Percentiles rank a stretch among this genome's conserved stretches.
phyloP scores from a whole-genome alignment of 2,888 invertebrate species.

The Deilephila porcellus region DNA sequence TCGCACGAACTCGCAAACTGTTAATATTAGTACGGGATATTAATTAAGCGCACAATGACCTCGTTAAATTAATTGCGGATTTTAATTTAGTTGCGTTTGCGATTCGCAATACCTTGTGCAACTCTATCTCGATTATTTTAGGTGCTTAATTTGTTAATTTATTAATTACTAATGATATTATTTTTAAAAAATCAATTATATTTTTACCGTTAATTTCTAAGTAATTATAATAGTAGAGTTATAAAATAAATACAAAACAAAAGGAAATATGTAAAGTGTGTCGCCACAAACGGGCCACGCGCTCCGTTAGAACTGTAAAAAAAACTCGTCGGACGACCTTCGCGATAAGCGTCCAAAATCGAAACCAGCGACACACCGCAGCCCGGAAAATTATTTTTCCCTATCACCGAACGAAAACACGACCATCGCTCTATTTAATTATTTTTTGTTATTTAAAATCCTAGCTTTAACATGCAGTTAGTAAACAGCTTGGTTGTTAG shows the following conservation, averaged over 20 bases:
- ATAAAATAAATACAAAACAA: constrained; percentile 48
- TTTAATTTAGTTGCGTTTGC: constrained; percentile 11
- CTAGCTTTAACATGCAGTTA: constrained; percentile 64
- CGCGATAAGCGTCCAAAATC: constrained; percentile 75
- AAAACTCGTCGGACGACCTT: constrained; percentile 78
- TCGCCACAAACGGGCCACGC: constrained; percentile 54
- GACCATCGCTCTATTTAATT: constrained; percentile 19
- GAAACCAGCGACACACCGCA: constrained; percentile 51
- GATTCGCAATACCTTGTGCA: constrained; percentile 14
- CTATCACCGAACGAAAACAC: constrained; percentile 42
- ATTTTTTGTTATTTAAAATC: not conserved
- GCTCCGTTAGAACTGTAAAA: constrained; percentile 83
- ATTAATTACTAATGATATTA: not conserved
- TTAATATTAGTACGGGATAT: constrained; percentile 22
- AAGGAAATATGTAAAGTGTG: constrained; percentile 56
- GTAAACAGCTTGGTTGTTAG: constrained; percentile 57
- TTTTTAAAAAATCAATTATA: not conserved
- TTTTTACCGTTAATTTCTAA: not conserved
- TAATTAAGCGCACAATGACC: constrained; percentile 21
- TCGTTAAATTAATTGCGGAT: constrained; percentile 18
- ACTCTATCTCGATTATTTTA: constrained; percentile 14
- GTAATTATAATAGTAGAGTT: not conserved
- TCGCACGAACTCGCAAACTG: not conserved
- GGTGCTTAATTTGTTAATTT: constrained; percentile 12
- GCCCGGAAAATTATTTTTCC: constrained; percentile 59